These are phyloP conservation scores for Ictalurus punctatus DNA, from an alignment of 2,113 vertebrate species.

Conservation along the genomic window DNA sequence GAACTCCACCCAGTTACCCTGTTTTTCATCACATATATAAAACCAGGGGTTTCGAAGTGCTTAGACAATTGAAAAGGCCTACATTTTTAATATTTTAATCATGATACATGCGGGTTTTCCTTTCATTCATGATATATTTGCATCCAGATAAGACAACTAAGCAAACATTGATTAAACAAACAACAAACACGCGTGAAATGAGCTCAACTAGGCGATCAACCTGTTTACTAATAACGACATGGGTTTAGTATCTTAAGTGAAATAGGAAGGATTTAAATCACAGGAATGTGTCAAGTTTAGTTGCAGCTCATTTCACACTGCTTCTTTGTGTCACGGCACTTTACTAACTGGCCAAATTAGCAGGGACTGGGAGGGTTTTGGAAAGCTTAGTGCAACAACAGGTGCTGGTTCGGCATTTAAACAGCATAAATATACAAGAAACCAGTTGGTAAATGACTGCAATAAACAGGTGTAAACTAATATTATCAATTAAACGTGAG, in stretches of 20 bases:
- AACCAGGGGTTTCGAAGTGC: constrained; percentile 4
- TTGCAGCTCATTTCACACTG: background rate
- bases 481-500: background rate
- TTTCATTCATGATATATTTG: background rate
- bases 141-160: background rate
- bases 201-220: no score
- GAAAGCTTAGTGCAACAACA: background rate
- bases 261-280: background rate
- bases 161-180: constrained; percentile 1
- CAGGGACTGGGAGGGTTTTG: background rate
- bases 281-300: background rate
- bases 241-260: background rate
- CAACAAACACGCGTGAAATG: background rate
- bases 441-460: background rate
- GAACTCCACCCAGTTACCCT: constrained; percentile 17
- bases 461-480: background rate
- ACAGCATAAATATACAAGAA: background rate
- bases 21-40: background rate
- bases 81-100: background rate
- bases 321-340: constrained; percentile 2
- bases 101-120: background rate
- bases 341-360: background rate
- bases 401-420: constrained; percentile 14
- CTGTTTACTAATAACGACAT: background rate
- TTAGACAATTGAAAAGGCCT: background rate